These are phyloP conservation scores for Heliconius hortense DNA, from an alignment of 2,888 invertebrate genomes.

Conservation along the genomic window DNA sequence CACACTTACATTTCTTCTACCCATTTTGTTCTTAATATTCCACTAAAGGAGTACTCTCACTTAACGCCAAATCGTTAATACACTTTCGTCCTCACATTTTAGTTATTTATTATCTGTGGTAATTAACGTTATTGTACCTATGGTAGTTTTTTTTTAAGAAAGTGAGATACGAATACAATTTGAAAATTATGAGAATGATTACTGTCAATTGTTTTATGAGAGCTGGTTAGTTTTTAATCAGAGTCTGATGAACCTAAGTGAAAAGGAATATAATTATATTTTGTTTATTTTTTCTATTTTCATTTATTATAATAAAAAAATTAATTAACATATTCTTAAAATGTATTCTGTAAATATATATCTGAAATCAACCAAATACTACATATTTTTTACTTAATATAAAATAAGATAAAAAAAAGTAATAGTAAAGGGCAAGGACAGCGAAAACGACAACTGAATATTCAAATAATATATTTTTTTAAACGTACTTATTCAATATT, in stretches of 20 bases:
- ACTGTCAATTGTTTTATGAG: conserved; percentile 9
- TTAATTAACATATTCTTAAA: neutral
- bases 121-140: neutral
- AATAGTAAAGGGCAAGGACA: neutral
- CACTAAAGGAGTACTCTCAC: conserved; percentile 30
- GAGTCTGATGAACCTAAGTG: accelerated
- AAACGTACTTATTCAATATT: conserved; percentile 1
- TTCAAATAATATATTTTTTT: no score
- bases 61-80: conserved; percentile 12
- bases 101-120: conserved; percentile 9
- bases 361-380: neutral
- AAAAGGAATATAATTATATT: neutral
- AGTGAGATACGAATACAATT: neutral
- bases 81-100: conserved; percentile 12
- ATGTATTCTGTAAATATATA: neutral
- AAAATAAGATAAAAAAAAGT: neutral
- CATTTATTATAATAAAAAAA: neutral
- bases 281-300: neutral
- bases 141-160: conserved; percentile 1
- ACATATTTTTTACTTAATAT: neutral
- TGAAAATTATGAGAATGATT: conserved; percentile 3
- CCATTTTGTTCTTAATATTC: conserved; percentile 46
- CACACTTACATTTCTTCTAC: conserved; percentile 72
- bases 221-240: neutral
- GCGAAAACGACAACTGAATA: neutral